Conservation (phyloP, 2,888 invertebrate species). For the Pinctada fucata region DNA sequence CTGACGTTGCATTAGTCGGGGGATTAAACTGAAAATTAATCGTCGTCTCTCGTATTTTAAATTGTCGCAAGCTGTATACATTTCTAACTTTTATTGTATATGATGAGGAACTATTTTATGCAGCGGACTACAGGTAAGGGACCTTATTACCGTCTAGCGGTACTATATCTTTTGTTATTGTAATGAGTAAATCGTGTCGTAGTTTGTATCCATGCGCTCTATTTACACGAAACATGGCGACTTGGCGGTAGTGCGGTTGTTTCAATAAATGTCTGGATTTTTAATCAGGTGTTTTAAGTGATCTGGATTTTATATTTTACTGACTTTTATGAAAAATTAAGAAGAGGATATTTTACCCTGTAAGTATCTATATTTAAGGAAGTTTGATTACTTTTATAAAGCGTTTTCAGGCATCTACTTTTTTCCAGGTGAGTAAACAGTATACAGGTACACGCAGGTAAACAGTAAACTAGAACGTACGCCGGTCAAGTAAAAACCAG, state of each 20-base stretch:
- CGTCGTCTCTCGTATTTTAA: no score
- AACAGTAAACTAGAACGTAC: no score
- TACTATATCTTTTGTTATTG: slow-evolving; percentile 37
- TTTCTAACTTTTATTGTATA: no score
- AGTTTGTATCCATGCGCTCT: slow-evolving; percentile 2
- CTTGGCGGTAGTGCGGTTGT: not conserved
- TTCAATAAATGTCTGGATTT: not conserved
- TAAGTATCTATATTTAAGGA: no score
- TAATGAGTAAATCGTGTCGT: slow-evolving; percentile 30
- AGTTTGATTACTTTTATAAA: no score
- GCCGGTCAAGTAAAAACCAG: no score
- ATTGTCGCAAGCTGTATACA: no score
- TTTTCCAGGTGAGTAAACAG: not conserved
- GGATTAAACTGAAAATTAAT: no score
- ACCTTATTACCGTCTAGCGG: slow-evolving; percentile 15
- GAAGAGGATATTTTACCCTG: not conserved
- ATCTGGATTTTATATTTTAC: not conserved
- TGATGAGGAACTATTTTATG: no score
- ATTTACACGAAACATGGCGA: slow-evolving; percentile 17
- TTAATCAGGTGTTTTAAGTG: not conserved
- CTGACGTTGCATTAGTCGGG: no score
- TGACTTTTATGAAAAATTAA: not conserved
- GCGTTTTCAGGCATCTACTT: no score
- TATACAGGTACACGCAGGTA: not conserved
- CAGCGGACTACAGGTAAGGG: not conserved